phyloP scores from a whole-genome alignment of 2,113 vertebrate genomes.

The Passerina amoena region DNA sequence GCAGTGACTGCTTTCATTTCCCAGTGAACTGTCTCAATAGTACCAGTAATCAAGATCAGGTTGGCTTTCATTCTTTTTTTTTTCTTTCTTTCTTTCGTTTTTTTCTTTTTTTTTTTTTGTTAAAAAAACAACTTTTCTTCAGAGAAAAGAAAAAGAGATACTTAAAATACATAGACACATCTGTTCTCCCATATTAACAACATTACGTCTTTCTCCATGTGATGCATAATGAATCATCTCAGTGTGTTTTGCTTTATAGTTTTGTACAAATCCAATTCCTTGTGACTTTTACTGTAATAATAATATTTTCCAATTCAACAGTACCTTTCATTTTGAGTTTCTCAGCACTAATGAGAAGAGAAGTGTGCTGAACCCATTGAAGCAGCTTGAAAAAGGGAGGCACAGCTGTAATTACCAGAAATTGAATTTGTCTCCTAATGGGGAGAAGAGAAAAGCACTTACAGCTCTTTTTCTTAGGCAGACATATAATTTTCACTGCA shows the following conservation, averaged over 20 bases:
- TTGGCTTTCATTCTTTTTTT: background rate
- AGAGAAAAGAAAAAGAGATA: background rate
- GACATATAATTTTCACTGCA: background rate
- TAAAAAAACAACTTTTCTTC: constrained; percentile 22
- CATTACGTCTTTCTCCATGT: constrained; percentile 55
- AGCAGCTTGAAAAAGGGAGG: background rate
- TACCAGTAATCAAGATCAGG: constrained; percentile 53
- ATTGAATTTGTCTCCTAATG: background rate
- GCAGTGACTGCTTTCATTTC: constrained; percentile 52
- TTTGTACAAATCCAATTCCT: constrained; percentile 40
- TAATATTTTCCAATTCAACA: constrained; percentile 52
- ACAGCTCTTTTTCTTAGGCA: background rate
- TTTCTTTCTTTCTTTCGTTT: background rate
- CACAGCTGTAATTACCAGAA: background rate
- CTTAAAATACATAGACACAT: constrained; percentile 52
- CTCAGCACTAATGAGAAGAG: background rate
- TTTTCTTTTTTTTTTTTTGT: background rate
- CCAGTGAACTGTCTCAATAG: constrained; percentile 48
- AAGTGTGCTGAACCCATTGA: background rate
- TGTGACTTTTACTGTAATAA: constrained; percentile 35
- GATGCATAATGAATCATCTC: constrained; percentile 62
- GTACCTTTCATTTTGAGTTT: background rate
- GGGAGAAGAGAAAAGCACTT: background rate
- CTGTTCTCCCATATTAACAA: constrained; percentile 62
- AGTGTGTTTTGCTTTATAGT: constrained; percentile 53